A percentile compares a stretch with the other conserved stretches of the same genome.
phyloP scores from a whole-genome alignment of 1,140 invertebrate genomes.

The Zelostemma sp. region DNA sequence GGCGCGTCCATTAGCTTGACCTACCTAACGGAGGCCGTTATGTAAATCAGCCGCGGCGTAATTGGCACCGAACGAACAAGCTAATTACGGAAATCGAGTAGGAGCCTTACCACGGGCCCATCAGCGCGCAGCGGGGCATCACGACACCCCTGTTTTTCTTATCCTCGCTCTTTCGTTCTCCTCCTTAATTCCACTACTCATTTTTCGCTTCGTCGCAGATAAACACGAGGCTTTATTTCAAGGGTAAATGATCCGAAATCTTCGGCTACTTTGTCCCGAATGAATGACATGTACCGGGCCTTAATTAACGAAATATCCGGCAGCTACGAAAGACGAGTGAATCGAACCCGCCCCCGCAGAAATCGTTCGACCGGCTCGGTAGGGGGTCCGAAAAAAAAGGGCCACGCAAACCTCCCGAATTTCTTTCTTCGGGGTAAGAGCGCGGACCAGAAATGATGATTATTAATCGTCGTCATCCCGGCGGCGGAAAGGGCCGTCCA shows the following conservation, averaged over 20 bases:
- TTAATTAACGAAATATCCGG: conserved; percentile 5
- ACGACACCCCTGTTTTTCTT: conserved; percentile 54
- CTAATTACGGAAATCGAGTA: conserved; percentile 54
- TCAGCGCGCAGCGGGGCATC: conserved; percentile 63
- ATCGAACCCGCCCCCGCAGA: conserved; percentile 36
- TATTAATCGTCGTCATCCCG: conserved; percentile 55
- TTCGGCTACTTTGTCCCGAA: conserved; percentile 3
- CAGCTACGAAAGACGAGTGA: conserved; percentile 14
- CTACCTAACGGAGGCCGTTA: conserved; percentile 55
- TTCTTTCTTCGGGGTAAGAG: conserved; percentile 8
- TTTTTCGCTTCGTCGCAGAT: no score
- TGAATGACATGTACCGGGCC: no score
- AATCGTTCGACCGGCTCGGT: conserved; percentile 54
- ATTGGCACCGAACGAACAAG: conserved; percentile 63
- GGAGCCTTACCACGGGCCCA: conserved; percentile 53
- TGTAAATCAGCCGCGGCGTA: conserved; percentile 66
- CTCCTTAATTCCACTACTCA: no score
- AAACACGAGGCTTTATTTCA: no score
- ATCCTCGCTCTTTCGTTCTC: conserved; percentile 10
- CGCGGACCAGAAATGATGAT: conserved; percentile 43
- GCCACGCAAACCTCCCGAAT: conserved; percentile 5
- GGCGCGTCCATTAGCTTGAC: conserved; percentile 49
- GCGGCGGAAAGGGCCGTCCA: conserved; percentile 45
- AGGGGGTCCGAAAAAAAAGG: conserved; percentile 45
- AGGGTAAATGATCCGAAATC: no score